Evolutionary conservation across 2,113 vertebrate species (phyloP).

Genomic region (Erythrocercus mccallii): DNA sequence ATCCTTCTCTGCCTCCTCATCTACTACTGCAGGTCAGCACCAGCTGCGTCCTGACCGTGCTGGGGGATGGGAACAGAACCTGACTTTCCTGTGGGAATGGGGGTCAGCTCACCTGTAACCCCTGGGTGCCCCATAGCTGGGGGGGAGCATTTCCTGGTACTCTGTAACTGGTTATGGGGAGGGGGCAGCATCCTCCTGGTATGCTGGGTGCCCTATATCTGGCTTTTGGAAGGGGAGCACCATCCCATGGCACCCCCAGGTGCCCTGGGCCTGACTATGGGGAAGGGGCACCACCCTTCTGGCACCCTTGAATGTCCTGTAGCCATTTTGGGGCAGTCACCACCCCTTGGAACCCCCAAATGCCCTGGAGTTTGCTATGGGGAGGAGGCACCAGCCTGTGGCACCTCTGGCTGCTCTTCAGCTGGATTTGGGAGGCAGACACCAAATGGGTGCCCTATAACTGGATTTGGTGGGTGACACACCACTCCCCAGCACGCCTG

Average conservation of each 20-base stretch:
- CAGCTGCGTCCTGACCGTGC: rapidly evolving
- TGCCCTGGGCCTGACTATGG: neutral
- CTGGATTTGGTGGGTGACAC: no score
- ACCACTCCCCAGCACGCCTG: neutral
- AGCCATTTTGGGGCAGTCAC: no score
- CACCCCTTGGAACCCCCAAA: no score
- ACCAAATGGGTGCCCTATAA: neutral
- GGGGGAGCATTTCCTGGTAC: neutral
- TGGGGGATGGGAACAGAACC: neutral
- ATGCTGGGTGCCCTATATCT: neutral
- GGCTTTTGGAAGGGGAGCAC: neutral
- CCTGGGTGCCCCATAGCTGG: neutral
- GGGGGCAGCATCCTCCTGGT: neutral
- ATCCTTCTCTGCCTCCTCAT: conserved; percentile 92
- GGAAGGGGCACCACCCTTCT: neutral
- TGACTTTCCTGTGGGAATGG: neutral
- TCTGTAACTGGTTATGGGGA: neutral
- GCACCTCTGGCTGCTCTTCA: neutral
- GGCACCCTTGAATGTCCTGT: neutral
- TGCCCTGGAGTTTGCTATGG: neutral
- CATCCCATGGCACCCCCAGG: neutral
- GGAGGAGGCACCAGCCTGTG: neutral
- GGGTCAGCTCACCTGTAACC: neutral
- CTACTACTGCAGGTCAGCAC: conserved; percentile 94
- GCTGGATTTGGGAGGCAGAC: neutral